phyloP scores from a whole-genome alignment of 2,113 vertebrate species.

The Verasper variegatus region DNA sequence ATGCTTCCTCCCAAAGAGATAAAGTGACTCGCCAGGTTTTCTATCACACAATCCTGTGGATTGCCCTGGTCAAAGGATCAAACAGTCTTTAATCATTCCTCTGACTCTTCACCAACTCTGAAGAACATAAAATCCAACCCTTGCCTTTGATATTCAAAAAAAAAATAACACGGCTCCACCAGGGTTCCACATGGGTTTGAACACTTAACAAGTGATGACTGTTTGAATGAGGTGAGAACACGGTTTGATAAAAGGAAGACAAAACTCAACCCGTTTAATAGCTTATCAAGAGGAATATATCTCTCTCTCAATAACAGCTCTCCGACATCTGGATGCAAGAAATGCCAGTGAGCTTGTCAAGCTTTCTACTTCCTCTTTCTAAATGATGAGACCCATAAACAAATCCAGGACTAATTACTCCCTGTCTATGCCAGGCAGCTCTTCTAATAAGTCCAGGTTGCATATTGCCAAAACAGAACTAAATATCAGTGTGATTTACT shows the following conservation, averaged over 20 bases:
- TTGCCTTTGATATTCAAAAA: conserved; percentile 48
- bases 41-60: conserved; percentile 30
- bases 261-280: conserved; percentile 1
- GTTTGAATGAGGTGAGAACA: conserved; percentile 39
- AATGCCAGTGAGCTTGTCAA: conserved; percentile 10
- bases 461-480: conserved; percentile 4
- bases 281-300: conserved; percentile 7
- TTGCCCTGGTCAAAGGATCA: conserved; percentile 46
- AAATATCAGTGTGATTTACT: conserved; percentile 23
- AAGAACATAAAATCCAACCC: conserved; percentile 39
- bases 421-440: background rate
- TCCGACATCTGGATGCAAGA: conserved; percentile 44
- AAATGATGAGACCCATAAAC: conserved; percentile 14
- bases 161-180: conserved; percentile 15
- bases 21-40: conserved; percentile 13
- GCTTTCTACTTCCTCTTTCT: background rate
- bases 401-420: conserved; percentile 13
- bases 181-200: conserved; percentile 18
- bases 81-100: conserved; percentile 53
- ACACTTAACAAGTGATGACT: conserved; percentile 19
- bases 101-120: conserved; percentile 23
- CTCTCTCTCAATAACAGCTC: conserved; percentile 5
- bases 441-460: conserved; percentile 12
- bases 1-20: conserved; percentile 31
- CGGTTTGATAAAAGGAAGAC: conserved; percentile 8